Conservation (phyloP, 1,140 invertebrate genomes). For the Aphidius gifuensis region DNA sequence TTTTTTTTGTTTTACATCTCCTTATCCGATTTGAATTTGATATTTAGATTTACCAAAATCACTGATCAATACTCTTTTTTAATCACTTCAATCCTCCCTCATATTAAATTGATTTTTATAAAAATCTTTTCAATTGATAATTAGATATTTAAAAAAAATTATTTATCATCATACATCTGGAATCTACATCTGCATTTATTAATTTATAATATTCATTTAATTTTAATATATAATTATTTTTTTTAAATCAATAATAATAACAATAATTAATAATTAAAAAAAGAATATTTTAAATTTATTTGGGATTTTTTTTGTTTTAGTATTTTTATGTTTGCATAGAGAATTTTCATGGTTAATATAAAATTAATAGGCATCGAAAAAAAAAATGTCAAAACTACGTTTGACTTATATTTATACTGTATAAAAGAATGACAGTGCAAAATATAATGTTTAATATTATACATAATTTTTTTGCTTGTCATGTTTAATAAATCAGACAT, state of each 20-base stretch:
- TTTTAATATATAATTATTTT: neutral
- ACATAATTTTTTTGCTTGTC: neutral
- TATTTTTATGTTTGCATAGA: constrained; percentile 34
- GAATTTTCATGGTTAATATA: constrained; percentile 42
- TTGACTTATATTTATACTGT: too few relatives aligned
- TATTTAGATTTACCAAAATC: constrained; percentile 9
- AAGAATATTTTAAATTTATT: neutral
- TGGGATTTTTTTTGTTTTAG: constrained; percentile 24
- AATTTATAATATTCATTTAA: too few relatives aligned
- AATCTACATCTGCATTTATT: too few relatives aligned
- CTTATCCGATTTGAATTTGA: constrained; percentile 22
- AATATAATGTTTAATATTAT: neutral
- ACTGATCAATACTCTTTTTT: constrained; percentile 10
- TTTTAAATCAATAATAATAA: neutral
- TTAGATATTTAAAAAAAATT: too few relatives aligned
- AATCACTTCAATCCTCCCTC: constrained; percentile 20
- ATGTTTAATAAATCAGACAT: constrained; percentile 44
- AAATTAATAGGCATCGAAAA: constrained; percentile 40
- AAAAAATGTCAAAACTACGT: constrained; percentile 27
- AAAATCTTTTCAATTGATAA: too few relatives aligned
- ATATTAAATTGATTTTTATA: too few relatives aligned
- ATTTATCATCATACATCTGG: too few relatives aligned
- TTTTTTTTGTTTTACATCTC: constrained; percentile 4
- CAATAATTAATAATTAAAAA: too few relatives aligned
- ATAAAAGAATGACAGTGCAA: neutral